These are phyloP conservation scores for Rhipidura dahli DNA, from an alignment of 2,113 vertebrate genomes.

Conservation along the genomic window DNA sequence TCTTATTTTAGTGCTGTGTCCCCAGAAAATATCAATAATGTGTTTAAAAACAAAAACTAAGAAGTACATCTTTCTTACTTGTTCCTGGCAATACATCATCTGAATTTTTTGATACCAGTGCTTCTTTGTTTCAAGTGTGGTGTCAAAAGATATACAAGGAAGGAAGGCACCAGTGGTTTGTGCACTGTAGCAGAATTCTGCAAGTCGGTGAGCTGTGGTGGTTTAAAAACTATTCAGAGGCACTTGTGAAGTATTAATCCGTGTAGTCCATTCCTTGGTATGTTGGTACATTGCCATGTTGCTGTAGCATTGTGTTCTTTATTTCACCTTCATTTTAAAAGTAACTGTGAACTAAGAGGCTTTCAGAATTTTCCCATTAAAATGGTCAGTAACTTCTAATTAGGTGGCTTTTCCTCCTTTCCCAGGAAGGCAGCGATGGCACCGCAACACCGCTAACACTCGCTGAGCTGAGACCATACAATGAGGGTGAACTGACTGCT, in stretches of 20 bases:
- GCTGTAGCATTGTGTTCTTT: background rate
- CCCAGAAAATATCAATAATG: background rate
- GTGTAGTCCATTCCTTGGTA: background rate
- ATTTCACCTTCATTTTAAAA: background rate
- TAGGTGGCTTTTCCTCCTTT: background rate
- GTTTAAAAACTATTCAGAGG: background rate
- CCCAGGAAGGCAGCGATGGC: constrained; percentile 79
- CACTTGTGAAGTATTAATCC: background rate
- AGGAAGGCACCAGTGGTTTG: background rate
- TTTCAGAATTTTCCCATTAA: background rate
- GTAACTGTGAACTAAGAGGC: background rate
- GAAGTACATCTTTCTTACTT: background rate
- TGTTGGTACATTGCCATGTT: background rate
- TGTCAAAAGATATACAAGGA: background rate
- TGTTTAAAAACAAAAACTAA: background rate
- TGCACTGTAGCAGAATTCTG: background rate
- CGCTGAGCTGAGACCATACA: constrained; percentile 72
- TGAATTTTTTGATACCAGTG: background rate
- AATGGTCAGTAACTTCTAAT: background rate
- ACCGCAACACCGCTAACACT: constrained; percentile 61
- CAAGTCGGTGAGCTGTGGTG: background rate
- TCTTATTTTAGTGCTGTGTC: background rate
- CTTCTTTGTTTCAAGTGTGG: background rate
- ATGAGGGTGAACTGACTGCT: constrained; percentile 77
- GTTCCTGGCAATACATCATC: background rate